Percentiles rank a stretch among this genome's conserved stretches.
phyloP scores from a whole-genome alignment of 37 sponge, comb jelly and placozoan genomes.

The Crambe crambe region DNA sequence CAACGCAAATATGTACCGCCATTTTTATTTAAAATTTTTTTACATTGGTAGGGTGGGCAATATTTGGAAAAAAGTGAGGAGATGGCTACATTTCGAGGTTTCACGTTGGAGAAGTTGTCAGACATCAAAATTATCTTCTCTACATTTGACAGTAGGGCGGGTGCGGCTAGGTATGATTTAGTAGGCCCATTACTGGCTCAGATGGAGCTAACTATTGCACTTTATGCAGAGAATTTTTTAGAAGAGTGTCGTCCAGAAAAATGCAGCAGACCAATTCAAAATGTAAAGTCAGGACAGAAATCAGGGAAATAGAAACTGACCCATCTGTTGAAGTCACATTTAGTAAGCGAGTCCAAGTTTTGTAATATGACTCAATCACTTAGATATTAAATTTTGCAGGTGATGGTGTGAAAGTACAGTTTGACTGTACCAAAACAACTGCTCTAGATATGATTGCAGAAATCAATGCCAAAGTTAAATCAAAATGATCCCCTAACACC shows the following conservation, averaged over 20 bases:
- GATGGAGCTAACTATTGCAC: not conserved
- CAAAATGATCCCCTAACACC: no score
- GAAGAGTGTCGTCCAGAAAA: slow-evolving; percentile 42
- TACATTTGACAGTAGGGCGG: slow-evolving; percentile 45
- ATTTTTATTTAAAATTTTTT: slow-evolving; percentile 19
- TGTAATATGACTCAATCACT: not conserved
- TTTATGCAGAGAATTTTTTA: slow-evolving; percentile 47
- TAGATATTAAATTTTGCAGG: slow-evolving; percentile 29
- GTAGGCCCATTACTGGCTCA: no score
- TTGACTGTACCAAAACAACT: slow-evolving; percentile 17
- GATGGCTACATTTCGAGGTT: slow-evolving; percentile 77
- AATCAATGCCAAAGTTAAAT: slow-evolving; percentile 44
- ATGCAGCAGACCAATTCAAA: slow-evolving; percentile 68
- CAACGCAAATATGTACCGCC: slow-evolving; percentile 41
- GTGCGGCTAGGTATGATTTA: slow-evolving; percentile 67
- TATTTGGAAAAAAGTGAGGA: not conserved
- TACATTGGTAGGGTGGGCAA: not conserved
- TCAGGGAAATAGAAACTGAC: slow-evolving; percentile 12
- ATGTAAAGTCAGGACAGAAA: slow-evolving; percentile 33
- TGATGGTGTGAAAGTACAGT: slow-evolving; percentile 36
- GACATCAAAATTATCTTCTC: slow-evolving; percentile 63
- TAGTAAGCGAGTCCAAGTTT: slow-evolving; percentile 24
- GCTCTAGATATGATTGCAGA: slow-evolving; percentile 49
- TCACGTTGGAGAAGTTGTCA: slow-evolving; percentile 57
- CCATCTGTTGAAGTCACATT: slow-evolving; percentile 63